Conservation (phyloP, 2,113 vertebrate genomes). For the Pitta sordida region DNA sequence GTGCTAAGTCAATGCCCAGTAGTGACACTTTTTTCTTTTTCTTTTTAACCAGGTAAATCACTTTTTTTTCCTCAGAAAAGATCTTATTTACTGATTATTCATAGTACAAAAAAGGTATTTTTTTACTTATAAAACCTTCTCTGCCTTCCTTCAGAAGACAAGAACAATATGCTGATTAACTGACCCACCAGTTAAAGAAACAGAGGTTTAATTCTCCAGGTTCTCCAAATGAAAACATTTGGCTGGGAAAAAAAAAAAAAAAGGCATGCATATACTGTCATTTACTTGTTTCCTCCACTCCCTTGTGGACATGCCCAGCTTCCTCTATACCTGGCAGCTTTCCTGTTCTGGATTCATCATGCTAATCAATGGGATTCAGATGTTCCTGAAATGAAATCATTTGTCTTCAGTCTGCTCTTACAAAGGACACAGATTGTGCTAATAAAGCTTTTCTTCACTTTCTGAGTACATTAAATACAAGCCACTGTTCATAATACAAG, state of each 20-base stretch:
- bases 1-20: background rate
- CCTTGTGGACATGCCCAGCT: constrained; percentile 39
- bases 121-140: background rate
- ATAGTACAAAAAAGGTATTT: background rate
- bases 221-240: constrained; percentile 14
- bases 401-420: background rate
- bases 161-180: background rate
- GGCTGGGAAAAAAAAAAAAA: background rate
- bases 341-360: constrained; percentile 23
- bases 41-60: background rate
- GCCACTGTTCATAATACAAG: background rate
- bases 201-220: background rate
- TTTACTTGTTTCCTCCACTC: constrained; percentile 35
- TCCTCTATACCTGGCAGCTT: constrained; percentile 52
- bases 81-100: background rate
- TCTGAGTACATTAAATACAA: background rate
- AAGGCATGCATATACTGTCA: background rate
- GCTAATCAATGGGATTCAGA: constrained; percentile 45
- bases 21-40: background rate
- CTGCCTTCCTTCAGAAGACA: background rate
- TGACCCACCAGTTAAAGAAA: background rate
- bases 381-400: constrained; percentile 1
- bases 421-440: background rate
- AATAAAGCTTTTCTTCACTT: background rate
- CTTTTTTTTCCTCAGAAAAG: background rate